phyloP scores from a whole-genome alignment of 2,113 vertebrate species.

The Channa argus region DNA sequence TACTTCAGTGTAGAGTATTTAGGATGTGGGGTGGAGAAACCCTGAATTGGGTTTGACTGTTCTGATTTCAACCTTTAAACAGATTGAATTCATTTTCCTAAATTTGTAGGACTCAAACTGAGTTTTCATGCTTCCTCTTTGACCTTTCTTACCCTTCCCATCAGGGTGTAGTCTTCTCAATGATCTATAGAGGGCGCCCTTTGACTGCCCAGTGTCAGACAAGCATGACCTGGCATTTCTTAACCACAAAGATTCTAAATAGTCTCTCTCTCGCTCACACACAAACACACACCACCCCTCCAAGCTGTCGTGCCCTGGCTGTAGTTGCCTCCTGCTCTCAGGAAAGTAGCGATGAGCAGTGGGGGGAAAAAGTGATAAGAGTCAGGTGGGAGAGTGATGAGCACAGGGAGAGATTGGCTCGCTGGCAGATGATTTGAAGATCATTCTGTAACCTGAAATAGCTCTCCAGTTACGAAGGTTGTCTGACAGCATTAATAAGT shows the following conservation, averaged over 20 bases:
- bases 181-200: slow-evolving; percentile 67
- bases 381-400: slow-evolving; percentile 61
- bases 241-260: slow-evolving; percentile 2
- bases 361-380: slow-evolving; percentile 56
- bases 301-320: slow-evolving; percentile 27
- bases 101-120: not conserved
- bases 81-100: not conserved
- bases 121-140: not conserved
- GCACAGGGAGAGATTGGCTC: slow-evolving; percentile 54
- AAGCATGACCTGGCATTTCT: slow-evolving; percentile 50
- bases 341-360: slow-evolving; percentile 47
- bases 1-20: not conserved
- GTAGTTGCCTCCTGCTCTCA: slow-evolving; percentile 24
- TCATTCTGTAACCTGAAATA: slow-evolving; percentile 67
- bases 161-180: slow-evolving; percentile 11
- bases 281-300: slow-evolving; percentile 7
- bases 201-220: slow-evolving; percentile 42
- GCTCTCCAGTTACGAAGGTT: slow-evolving; percentile 60
- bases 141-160: slow-evolving; percentile 46
- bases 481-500: slow-evolving; percentile 68
- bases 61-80: not conserved
- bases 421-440: slow-evolving; percentile 70
- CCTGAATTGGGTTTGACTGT: not conserved
- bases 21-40: not conserved
- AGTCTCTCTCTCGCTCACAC: not conserved